Evolutionary conservation across 1,140 invertebrate species (phyloP).

Genomic region (Coenobita brevimanus): DNA sequence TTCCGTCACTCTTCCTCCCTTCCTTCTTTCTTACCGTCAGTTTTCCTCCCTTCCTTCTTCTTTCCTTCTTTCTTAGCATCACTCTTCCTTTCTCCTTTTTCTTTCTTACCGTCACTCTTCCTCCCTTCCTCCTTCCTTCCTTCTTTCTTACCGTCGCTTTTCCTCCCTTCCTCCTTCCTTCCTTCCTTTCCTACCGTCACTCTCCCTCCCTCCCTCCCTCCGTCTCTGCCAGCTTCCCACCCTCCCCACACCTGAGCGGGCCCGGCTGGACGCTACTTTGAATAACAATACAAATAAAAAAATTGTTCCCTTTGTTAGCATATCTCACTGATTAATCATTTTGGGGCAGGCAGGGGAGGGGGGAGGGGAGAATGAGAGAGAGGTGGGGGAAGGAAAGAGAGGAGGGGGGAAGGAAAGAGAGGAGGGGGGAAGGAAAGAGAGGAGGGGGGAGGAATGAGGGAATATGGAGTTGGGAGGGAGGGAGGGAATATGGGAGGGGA

Average conservation of each 20-base stretch:
- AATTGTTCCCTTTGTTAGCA: too few species aligned
- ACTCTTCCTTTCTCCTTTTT: neutral
- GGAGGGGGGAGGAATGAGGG: constrained; percentile 5
- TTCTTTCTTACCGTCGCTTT: neutral
- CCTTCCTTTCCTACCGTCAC: neutral
- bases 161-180: neutral
- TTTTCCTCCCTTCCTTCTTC: neutral
- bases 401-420: neutral
- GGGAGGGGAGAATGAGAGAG: neutral
- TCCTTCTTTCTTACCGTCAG: neutral
- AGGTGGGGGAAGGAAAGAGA: neutral
- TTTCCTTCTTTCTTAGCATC: neutral
- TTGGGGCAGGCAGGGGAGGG: neutral
- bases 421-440: neutral
- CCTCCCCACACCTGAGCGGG: neutral
- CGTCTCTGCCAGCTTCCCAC: neutral
- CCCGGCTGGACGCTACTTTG: too few species aligned
- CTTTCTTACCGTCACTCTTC: neutral
- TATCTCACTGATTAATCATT: too few species aligned
- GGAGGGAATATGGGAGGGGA: neutral
- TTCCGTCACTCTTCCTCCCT: neutral
- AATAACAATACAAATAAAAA: too few species aligned
- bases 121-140: neutral
- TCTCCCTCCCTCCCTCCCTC: neutral
- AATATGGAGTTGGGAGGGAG: neutral